phyloP scores from a whole-genome alignment of 2,113 vertebrate species.

The Sylvia atricapilla region DNA sequence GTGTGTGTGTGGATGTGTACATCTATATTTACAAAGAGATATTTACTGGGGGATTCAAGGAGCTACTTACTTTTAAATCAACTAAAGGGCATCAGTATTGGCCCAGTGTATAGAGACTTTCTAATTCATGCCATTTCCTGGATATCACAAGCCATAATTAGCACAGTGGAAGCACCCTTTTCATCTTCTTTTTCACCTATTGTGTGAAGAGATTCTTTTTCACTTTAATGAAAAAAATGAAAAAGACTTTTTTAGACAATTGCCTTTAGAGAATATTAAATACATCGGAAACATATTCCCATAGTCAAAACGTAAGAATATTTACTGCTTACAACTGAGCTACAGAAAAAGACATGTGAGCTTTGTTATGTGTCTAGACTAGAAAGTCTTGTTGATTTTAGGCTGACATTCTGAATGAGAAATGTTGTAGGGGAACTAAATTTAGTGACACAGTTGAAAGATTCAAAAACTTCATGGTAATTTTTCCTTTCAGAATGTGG shows the following conservation, averaged over 20 bases:
- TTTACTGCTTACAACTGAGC: not conserved
- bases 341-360: not conserved
- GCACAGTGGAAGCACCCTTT: not conserved
- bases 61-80: not conserved
- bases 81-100: not conserved
- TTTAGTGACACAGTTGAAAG: not conserved
- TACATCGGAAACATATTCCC: not conserved
- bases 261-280: not conserved
- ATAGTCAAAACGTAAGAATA: not conserved
- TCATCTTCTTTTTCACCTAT: not conserved
- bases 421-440: not conserved
- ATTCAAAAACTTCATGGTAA: not conserved
- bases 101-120: not conserved
- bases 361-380: not conserved
- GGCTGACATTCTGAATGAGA: not conserved
- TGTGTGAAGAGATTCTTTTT: not conserved
- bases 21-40: not conserved
- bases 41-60: not conserved
- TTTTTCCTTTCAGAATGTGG: not conserved
- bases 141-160: not conserved
- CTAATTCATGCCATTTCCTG: not conserved
- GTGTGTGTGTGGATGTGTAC: not conserved
- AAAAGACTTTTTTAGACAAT: not conserved
- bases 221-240: not conserved
- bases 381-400: not conserved